These are phyloP conservation scores for Pycnonotus jocosus DNA, from an alignment of 2,113 vertebrate species.

Conservation along the genomic window DNA sequence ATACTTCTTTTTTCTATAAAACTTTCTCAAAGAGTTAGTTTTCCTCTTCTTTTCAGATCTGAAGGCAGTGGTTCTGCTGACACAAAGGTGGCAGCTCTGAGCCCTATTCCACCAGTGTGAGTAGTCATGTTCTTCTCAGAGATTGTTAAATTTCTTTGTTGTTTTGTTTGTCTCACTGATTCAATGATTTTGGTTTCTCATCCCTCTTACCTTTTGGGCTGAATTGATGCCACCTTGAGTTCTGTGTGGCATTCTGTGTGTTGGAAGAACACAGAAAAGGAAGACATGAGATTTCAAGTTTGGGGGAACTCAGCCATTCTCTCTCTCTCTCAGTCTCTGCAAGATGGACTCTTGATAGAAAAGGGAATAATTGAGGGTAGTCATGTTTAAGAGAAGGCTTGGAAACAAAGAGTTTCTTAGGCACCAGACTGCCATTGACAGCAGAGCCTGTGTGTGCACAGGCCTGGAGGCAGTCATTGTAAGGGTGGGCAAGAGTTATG, in stretches of 20 bases:
- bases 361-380: not conserved
- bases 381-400: not conserved
- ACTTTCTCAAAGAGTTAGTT: not conserved
- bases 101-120: not conserved
- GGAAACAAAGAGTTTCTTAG: not conserved
- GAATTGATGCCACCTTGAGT: not conserved
- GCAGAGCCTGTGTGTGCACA: not conserved
- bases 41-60: not conserved
- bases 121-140: not conserved
- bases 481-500: not conserved
- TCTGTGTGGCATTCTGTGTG: not conserved
- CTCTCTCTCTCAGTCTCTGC: not conserved
- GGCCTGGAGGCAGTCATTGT: not conserved
- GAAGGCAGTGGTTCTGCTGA: not conserved
- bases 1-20: not conserved
- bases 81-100: not conserved
- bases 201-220: not conserved
- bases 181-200: not conserved
- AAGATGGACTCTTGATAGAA: not conserved
- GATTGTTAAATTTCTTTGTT: not conserved
- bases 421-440: not conserved
- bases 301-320: not conserved
- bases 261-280: not conserved
- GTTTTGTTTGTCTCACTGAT: not conserved
- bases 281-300: not conserved